Evolutionary conservation across 2,113 vertebrate genomes (phyloP).

Genomic region (Merops nubicus): DNA sequence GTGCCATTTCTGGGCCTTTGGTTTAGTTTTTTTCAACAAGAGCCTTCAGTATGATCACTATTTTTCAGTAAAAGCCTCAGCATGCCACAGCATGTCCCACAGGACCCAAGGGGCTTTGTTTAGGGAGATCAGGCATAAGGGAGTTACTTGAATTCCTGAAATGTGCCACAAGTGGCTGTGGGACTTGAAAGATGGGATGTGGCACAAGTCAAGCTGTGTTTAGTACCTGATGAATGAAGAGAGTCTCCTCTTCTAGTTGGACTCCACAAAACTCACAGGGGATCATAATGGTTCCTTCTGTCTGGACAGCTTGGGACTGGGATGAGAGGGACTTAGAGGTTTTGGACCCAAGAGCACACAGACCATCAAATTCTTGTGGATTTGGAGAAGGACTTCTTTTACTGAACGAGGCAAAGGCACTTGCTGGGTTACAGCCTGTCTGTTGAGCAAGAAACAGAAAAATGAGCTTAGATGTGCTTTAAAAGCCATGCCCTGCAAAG

Average conservation of each 20-base stretch:
- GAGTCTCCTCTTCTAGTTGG: conserved; percentile 86
- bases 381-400: conserved; percentile 78
- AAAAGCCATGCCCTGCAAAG: not conserved
- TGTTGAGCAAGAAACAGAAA: conserved; percentile 54
- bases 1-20: not conserved
- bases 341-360: not conserved
- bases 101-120: not conserved
- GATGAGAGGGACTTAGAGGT: conserved; percentile 55
- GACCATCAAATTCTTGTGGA: not conserved
- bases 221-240: conserved; percentile 96
- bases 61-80: not conserved
- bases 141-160: not conserved
- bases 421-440: conserved; percentile 91
- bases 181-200: not conserved
- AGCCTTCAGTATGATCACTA: not conserved
- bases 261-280: conserved; percentile 96
- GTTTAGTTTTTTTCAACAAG: not conserved
- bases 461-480: not conserved
- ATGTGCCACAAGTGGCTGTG: not conserved
- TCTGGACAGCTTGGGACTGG: conserved; percentile 70
- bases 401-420: conserved; percentile 86
- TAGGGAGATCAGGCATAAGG: not conserved
- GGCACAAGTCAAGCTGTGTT: not conserved
- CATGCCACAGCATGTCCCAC: not conserved
- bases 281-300: conserved; percentile 80